Base-by-base conservation (phyloP, 2,113 vertebrate species). In the Bostrychus sinensis region DNA sequence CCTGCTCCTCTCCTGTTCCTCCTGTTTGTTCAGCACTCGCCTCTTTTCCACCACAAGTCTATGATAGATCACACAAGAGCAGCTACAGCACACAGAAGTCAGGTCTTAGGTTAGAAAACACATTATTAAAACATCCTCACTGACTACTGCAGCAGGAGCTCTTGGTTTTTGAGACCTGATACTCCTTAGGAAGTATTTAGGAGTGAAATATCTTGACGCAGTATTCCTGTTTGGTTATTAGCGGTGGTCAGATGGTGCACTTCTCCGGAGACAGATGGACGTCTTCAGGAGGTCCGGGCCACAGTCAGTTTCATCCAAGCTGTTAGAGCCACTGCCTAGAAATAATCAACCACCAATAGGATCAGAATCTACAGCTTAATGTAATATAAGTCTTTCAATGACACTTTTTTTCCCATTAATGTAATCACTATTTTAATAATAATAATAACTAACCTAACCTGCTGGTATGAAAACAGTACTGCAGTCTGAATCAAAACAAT, bases 221-320 rank as follows among this genome's bases (percentile, higher is more conserved):
- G n/a, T n/a, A n/a, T n/a, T n/a, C n/a, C n/a, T n/a, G 32, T 39
- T 14, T 50, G 22, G 22, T 16, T 12, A 26, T 26, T 50, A 50
- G 23, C 46, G 3, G 48, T 30, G 59, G 72, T 69, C 46, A 45
- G 20, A 14, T 36, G 54, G 42, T 65, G 38, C 61, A 28, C 13
- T 7, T 39, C 34, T 62, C 39, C 70, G 12, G 34, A 10, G 57
- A 56, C 78, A 81, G 69, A 76, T 81, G 78, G 78, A 59, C 45
- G 55, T 67, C 72, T 65, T 59, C 70, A 32, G 72, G 69, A 67
- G 69, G 75, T 68, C 75, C 30, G 57, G 64, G 38, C 78, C 79
- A 41, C 43, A 12, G 28, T 65, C 56, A 71, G 62, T 62, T 67
- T 28, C 60, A 11, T 74, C 62, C 58, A 36, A 61, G 36, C 58